Evolutionary conservation across 2,888 invertebrate genomes (phyloP).

Genomic region (Tricholauxania praeusta): DNA sequence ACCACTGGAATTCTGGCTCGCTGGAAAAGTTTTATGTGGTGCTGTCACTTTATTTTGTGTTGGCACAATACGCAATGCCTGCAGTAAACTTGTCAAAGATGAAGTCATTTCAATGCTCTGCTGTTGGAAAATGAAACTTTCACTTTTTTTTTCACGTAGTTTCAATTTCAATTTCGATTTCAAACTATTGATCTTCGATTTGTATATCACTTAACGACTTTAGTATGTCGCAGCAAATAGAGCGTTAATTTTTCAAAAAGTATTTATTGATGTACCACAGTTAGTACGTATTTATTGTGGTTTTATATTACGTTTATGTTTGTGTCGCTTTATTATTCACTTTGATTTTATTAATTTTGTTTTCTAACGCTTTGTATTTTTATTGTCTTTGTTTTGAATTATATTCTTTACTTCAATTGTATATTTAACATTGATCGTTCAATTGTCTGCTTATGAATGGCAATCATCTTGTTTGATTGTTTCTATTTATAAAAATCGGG

Average conservation of each 20-base stretch:
- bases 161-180: constrained; percentile 22
- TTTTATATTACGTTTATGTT: background rate
- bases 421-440: too few species aligned
- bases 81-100: constrained; percentile 56
- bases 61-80: constrained; percentile 55
- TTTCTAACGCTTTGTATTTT: too few species aligned
- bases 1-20: background rate
- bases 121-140: constrained; percentile 31
- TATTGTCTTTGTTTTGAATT: too few species aligned
- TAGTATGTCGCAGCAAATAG: constrained; percentile 5
- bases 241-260: background rate
- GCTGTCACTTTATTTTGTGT: constrained; percentile 7
- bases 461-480: too few species aligned
- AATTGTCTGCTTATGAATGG: too few species aligned
- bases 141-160: constrained; percentile 2
- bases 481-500: too few species aligned
- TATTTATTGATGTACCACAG: background rate
- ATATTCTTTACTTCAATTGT: too few species aligned
- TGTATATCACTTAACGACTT: background rate
- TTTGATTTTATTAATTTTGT: too few species aligned
- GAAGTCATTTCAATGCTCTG: constrained; percentile 52
- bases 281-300: background rate
- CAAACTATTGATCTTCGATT: background rate
- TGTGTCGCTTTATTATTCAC: too few species aligned
- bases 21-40: constrained; percentile 38